phyloP scores from a whole-genome alignment of 1,140 invertebrate species.

The Bacillus rossius region DNA sequence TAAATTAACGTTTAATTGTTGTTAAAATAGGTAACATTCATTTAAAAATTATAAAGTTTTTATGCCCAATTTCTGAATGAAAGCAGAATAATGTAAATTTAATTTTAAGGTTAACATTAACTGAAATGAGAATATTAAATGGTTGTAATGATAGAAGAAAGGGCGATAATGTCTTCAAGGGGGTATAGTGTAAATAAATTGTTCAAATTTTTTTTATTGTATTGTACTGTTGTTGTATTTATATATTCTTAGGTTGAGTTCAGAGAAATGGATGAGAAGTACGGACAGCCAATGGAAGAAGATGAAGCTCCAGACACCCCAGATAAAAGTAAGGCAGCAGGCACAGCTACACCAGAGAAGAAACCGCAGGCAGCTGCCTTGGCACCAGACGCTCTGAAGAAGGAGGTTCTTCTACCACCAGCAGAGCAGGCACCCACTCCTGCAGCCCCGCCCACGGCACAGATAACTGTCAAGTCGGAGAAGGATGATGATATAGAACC shows the following conservation, averaged over 20 bases:
- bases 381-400: constrained; percentile 4
- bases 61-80: background rate
- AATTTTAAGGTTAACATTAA: too few species aligned
- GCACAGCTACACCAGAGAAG: constrained; percentile 13
- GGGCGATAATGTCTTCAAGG: too few species aligned
- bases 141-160: too few species aligned
- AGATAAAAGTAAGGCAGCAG: constrained; percentile 53
- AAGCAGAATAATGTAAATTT: too few species aligned
- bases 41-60: background rate
- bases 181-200: too few species aligned
- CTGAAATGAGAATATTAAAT: too few species aligned
- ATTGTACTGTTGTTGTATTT: too few species aligned
- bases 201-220: too few species aligned
- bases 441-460: background rate
- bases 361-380: background rate
- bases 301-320: constrained; percentile 56
- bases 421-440: background rate
- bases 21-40: background rate
- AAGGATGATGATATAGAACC: constrained; percentile 35
- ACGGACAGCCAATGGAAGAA: constrained; percentile 51
- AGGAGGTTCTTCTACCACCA: constrained; percentile 10
- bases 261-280: constrained; percentile 61
- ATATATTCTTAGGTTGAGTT: constrained; percentile 62
- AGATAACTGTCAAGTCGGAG: constrained; percentile 17
- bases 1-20: background rate